Evolutionary conservation across 2,888 invertebrate genomes (phyloP), one percentile per base, ranked within the genome.

Genomic region (Agonopterix alstromeriana): DNA sequence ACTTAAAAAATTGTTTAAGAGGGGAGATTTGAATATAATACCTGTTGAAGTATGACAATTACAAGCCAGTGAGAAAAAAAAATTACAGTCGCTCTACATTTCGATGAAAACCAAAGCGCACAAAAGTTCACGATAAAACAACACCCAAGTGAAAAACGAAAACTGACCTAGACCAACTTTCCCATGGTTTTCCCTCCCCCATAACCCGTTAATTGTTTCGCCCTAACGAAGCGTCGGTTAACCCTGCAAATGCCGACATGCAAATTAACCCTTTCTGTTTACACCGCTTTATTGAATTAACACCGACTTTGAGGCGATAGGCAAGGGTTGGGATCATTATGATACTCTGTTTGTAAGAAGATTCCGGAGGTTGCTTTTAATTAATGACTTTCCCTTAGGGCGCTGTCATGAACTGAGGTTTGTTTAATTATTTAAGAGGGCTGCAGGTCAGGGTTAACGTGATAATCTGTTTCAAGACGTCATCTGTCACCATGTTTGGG

Each of bases 241-340:
- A 83, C 87, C 84, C 83, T 75, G 76, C 78, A 69, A 78, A 78
- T 70, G 69, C 77, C 75, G 73, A 77, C 83, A 87, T 84, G 88
- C 84, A 88, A 88, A 88, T 87, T 84, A 87, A 86, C 87, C 87
- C 88, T 86, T 87, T 82, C 80, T 79, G 74, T 77, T 86, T 83
- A 84, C 78, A 84, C 75, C 67, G 77, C 77, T 77, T 86, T 84
- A 87, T 87, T 88, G 81, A 86, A 86, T 87, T 84, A 87, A 68
- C 71, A 62, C 61, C 65, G 60, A 66, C 64, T 56, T 62, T 59
- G 56, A 60, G 65, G 72, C 69, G 69, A 73, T 67, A 74, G 78
- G 65, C 58, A 75, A 82, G 86, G 86, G 85, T 82, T 82, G 68
- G 67, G 72, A 77, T 27, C 27, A 27, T 27, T 82, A 77, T 81